Evolutionary conservation across 2,797 vertebrate species (phyloP), one percentile per base, ranked within the genome.

Genomic region (Mus spretus): DNA sequence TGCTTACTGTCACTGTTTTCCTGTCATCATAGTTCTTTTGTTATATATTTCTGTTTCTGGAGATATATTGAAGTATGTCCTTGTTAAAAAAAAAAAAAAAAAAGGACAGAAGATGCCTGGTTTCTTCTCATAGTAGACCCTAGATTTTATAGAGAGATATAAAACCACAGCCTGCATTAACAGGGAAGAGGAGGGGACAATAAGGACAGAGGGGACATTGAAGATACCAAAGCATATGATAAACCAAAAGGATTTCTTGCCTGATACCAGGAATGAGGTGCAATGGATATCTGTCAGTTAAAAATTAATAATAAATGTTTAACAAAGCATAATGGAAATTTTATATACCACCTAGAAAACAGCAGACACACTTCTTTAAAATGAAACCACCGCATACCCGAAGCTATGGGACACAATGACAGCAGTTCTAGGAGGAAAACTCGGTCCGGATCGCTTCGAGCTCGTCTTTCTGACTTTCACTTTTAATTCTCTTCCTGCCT

Each of bases 41-140:
- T 13, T 74, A n/a, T 61, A 67, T 10, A 50, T 93, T 92, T 57
- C 96, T 57, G 19, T 70, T 61, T 86, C n/a, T 84, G 17, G 47
- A 90, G 72, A 47, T 90, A 7, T 65, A 89, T 92, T 96, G 80
- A 96, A 96, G 63, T 77, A 55, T 59, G 53, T 55, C 40, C 85
- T 92, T 91, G 89, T 59, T n/a, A n/a, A n/a, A n/a, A n/a, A n/a
- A n/a, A n/a, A n/a, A n/a, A n/a, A n/a, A n/a, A n/a, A n/a, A 31
- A 31, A 28, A 83, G 4, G 4, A 44, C 37, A 10, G 63, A 63
- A 5, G 37, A 11, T 7, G 13, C 8, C 31, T 63, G 57, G 61
- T 47, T 63, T 83, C 57, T 44, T 15, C 9, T 11, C 57, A 15
- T 44, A 63, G 24, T 12, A 83, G 15, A 44, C 3, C 57, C 59